These are phyloP conservation scores for Melanophora roralis DNA, from an alignment of 2,888 invertebrate species.

Conservation along the genomic window DNA sequence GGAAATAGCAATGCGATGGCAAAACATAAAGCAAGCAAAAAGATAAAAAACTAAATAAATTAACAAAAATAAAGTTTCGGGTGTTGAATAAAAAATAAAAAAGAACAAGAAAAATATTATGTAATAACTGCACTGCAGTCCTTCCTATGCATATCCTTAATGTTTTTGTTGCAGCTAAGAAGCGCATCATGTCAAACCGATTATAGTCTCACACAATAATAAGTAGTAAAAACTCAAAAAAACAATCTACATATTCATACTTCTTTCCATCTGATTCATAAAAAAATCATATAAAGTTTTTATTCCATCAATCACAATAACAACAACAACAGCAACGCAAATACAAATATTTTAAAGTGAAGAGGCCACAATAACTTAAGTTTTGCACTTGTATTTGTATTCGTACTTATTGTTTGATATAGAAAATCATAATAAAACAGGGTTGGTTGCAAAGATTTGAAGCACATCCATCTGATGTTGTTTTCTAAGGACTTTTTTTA, in stretches of 20 bases:
- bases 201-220: conserved; percentile 32
- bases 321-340: conserved; percentile 2
- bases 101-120: too few species aligned
- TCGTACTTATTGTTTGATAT: conserved; percentile 31
- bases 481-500: conserved; percentile 37
- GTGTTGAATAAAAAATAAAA: too few species aligned
- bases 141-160: conserved; percentile 9
- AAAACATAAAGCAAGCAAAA: too few species aligned
- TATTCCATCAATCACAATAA: conserved; percentile 26
- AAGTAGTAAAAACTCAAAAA: conserved; percentile 19
- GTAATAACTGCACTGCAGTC: too few species aligned
- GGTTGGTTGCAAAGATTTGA: conserved; percentile 26
- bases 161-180: background rate
- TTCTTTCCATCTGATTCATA: too few species aligned
- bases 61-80: too few species aligned
- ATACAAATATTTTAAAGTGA: conserved; percentile 56
- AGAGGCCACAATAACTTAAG: conserved; percentile 60
- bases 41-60: too few species aligned
- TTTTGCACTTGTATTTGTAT: conserved; percentile 31
- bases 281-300: conserved; percentile 34
- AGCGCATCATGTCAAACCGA: conserved; percentile 38
- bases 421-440: conserved; percentile 27
- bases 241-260: conserved; percentile 22
- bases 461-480: conserved; percentile 38
- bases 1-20: too few species aligned